These are phyloP conservation scores for Coenonympha glycerion DNA, from an alignment of 2,888 invertebrate species.

Conservation along the genomic window DNA sequence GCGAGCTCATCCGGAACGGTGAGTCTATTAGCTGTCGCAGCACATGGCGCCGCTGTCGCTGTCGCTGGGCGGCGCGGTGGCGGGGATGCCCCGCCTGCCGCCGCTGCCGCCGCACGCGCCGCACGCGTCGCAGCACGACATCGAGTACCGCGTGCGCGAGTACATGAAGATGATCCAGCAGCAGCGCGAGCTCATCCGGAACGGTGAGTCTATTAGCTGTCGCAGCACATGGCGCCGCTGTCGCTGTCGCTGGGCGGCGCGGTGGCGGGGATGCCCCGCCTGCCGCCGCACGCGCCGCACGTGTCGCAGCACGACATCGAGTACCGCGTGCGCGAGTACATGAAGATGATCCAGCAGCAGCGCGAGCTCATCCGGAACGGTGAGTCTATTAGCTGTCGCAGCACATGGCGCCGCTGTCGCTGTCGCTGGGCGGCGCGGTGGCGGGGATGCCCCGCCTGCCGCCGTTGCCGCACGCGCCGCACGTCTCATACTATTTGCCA, in stretches of 20 bases:
- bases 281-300: conserved; percentile 73
- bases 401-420: conserved; percentile 85
- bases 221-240: conserved; percentile 83
- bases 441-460: conserved; percentile 76
- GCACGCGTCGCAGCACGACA: conserved; percentile 80
- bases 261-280: conserved; percentile 74
- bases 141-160: conserved; percentile 86
- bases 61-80: conserved; percentile 75
- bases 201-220: conserved; percentile 61
- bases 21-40: conserved; percentile 56
- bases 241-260: conserved; percentile 80
- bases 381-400: conserved; percentile 60
- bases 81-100: conserved; percentile 76
- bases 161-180: conserved; percentile 83
- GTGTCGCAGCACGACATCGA: conserved; percentile 83
- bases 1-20: conserved; percentile 64
- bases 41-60: conserved; percentile 87
- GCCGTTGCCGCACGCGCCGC: conserved; percentile 71
- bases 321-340: conserved; percentile 85
- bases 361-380: conserved; percentile 62
- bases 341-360: conserved; percentile 80
- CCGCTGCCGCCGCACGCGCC: conserved; percentile 73
- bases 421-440: conserved; percentile 78
- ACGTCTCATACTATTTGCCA: too few relatives aligned
- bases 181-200: conserved; percentile 60